phyloP scores from a whole-genome alignment of 2,797 vertebrate genomes.

The Pitangus sulphuratus region DNA sequence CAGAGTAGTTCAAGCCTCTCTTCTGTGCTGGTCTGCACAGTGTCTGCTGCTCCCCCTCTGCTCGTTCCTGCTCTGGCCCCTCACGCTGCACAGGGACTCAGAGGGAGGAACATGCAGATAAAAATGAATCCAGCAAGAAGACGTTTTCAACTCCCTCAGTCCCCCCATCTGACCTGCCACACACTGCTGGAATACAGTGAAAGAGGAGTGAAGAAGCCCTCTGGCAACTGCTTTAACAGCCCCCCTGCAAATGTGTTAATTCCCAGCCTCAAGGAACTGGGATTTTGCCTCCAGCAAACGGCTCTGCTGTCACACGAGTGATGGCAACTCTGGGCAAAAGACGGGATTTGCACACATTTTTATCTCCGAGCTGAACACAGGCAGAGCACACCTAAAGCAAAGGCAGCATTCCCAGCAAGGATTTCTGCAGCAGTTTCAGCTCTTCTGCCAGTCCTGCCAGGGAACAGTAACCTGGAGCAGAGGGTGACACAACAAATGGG shows the following conservation, averaged over 20 bases:
- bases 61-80: background rate
- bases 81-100: background rate
- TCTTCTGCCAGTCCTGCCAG: background rate
- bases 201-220: background rate
- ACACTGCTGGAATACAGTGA: fast-evolving
- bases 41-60: background rate
- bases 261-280: fast-evolving
- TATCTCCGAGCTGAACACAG: background rate
- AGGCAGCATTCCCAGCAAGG: background rate
- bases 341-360: background rate
- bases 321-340: background rate
- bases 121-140: background rate
- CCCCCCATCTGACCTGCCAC: background rate
- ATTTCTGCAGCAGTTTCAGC: background rate
- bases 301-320: background rate
- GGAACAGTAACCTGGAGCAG: constrained; percentile 15
- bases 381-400: background rate
- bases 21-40: background rate
- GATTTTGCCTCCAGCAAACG: background rate
- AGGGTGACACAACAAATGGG: background rate
- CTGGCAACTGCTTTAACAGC: background rate
- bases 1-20: background rate
- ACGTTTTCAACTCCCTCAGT: background rate
- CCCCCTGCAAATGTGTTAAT: background rate
- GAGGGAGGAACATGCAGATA: fast-evolving